Percentiles rank a stretch among this genome's conserved stretches.
Evolutionary conservation across 1,140 invertebrate species (phyloP).

Genomic region (Aphelenchoides avenae): DNA sequence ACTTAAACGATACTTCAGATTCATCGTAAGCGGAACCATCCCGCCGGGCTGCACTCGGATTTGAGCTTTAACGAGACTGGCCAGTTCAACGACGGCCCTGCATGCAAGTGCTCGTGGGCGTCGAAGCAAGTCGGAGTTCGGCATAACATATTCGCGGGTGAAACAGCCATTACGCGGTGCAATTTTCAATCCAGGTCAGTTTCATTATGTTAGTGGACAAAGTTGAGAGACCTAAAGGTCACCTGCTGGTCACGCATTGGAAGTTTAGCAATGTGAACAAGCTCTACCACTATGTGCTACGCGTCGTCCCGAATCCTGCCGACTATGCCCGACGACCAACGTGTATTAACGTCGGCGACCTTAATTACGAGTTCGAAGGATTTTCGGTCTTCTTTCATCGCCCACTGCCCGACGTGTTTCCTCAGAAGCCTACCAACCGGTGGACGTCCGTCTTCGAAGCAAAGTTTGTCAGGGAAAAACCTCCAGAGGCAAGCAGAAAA

Average conservation of each 20-base stretch:
- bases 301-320: slow-evolving; percentile 14
- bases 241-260: too few relatives aligned
- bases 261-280: slow-evolving; percentile 77
- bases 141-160: slow-evolving; percentile 91
- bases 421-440: slow-evolving; percentile 61
- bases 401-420: slow-evolving; percentile 66
- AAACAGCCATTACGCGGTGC: slow-evolving; percentile 72
- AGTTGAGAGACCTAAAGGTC: too few relatives aligned
- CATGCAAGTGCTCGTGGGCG: slow-evolving; percentile 87
- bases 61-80: slow-evolving; percentile 93
- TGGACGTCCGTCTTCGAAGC: slow-evolving; percentile 81
- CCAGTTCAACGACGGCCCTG: slow-evolving; percentile 93
- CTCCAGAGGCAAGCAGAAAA: slow-evolving; percentile 8
- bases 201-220: too few relatives aligned
- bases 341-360: slow-evolving; percentile 22
- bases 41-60: slow-evolving; percentile 82
- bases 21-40: slow-evolving; percentile 82
- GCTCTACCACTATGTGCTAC: slow-evolving; percentile 76
- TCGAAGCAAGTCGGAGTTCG: slow-evolving; percentile 82
- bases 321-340: slow-evolving; percentile 15
- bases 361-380: slow-evolving; percentile 80
- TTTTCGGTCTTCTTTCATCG: slow-evolving; percentile 94
- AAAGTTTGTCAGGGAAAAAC: slow-evolving; percentile 17
- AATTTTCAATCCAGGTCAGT: slow-evolving; percentile 65
- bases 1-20: slow-evolving; percentile 63